Conservation (phyloP, 2,888 invertebrate genomes). For the Minunthozetes semirufus region DNA sequence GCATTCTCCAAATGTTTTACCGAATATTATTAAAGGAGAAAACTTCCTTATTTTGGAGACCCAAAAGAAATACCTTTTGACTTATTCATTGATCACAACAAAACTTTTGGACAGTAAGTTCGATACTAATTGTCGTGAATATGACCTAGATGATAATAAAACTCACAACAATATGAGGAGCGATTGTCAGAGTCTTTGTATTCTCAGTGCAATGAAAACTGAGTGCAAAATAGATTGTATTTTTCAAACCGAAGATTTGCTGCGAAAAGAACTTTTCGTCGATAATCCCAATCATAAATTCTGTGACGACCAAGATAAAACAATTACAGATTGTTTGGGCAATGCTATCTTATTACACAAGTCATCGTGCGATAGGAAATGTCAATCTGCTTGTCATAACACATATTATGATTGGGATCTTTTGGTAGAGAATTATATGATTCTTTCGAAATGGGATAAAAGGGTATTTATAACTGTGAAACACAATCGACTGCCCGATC, state of each 20-base stretch:
- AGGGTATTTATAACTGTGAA: neutral
- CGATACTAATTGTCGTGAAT: neutral
- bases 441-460: neutral
- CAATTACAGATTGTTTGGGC: neutral
- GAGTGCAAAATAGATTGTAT: neutral
- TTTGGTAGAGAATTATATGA: neutral
- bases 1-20: neutral
- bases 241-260: neutral
- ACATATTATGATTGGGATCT: neutral
- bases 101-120: neutral
- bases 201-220: neutral
- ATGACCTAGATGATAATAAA: neutral
- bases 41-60: neutral
- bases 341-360: neutral
- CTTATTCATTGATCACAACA: neutral
- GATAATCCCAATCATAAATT: neutral
- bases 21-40: neutral
- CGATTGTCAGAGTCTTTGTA: neutral
- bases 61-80: neutral
- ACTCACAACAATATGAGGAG: neutral
- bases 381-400: neutral
- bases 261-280: neutral
- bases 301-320: neutral
- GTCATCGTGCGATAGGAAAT: neutral
- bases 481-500: neutral